phyloP scores from a whole-genome alignment of 2,113 vertebrate genomes.

The Thalassoma bifasciatum region DNA sequence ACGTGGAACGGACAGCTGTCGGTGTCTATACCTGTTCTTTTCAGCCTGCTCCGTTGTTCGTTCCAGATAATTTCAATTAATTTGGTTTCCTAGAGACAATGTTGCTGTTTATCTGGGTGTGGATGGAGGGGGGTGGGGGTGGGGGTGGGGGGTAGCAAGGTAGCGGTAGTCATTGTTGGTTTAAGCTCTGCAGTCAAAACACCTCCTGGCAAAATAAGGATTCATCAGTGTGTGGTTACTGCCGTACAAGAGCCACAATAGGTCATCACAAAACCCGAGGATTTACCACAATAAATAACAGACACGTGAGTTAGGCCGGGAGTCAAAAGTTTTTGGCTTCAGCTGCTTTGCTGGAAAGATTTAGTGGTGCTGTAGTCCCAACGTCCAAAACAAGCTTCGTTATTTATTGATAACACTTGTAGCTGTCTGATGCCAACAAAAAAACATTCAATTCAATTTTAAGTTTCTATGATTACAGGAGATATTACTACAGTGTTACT shows the following conservation, averaged over 20 bases:
- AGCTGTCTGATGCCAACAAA: not conserved
- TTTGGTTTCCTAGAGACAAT: constrained; percentile 78
- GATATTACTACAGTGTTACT: no score
- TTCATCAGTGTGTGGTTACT: constrained; percentile 48
- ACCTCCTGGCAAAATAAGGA: constrained; percentile 57
- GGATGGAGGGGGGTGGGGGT: constrained; percentile 32
- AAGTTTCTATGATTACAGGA: no score
- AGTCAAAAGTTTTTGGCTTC: constrained; percentile 36
- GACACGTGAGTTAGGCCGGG: constrained; percentile 34
- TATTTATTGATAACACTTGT: no score
- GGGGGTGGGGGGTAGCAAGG: no score
- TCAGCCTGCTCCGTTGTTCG: constrained; percentile 34
- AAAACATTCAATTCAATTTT: not conserved
- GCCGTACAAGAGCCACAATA: constrained; percentile 42
- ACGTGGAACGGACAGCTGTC: constrained; percentile 45
- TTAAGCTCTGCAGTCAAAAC: constrained; percentile 73
- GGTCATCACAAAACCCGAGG: constrained; percentile 58
- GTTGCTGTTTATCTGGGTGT: constrained; percentile 79
- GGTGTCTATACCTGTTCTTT: constrained; percentile 69
- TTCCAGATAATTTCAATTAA: constrained; percentile 73
- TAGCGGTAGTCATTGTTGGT: constrained; percentile 67
- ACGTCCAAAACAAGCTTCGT: not conserved
- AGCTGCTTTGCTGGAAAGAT: constrained; percentile 23
- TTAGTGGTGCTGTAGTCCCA: constrained; percentile 8
- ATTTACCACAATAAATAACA: constrained; percentile 60